Percentiles rank a stretch among this genome's conserved stretches.
Conservation (phyloP, 2,113 vertebrate genomes). For the Garra rufa region DNA sequence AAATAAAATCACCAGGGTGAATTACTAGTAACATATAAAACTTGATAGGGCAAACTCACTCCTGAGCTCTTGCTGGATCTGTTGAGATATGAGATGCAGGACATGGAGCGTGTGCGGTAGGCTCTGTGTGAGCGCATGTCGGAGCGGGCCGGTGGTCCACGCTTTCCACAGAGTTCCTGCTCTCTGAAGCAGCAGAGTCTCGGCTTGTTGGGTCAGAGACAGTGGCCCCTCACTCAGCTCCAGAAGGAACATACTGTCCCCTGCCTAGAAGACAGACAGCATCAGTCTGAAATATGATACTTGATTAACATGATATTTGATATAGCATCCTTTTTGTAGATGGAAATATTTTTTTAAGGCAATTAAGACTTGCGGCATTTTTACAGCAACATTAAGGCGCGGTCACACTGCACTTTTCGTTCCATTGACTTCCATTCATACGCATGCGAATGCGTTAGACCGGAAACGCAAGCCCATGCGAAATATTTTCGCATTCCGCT, state of each 20-base stretch:
- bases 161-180: constrained; percentile 37
- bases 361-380: no score
- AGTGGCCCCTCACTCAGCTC: constrained; percentile 65
- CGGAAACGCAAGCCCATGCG: no score
- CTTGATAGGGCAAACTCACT: constrained; percentile 71
- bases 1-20: background rate
- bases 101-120: constrained; percentile 71
- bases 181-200: constrained; percentile 63
- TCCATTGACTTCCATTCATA: no score
- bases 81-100: constrained; percentile 72
- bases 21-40: background rate
- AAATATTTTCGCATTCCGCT: no score
- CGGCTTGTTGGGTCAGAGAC: constrained; percentile 59
- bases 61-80: constrained; percentile 81
- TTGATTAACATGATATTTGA: background rate
- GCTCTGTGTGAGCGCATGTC: constrained; percentile 61
- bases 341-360: background rate
- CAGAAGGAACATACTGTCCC: constrained; percentile 68
- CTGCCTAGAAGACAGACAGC: constrained; percentile 66
- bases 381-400: no score
- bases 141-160: constrained; percentile 73
- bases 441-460: no score
- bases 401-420: no score
- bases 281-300: background rate
- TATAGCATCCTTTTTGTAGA: background rate